Percentiles rank a stretch among this genome's conserved stretches.
Conservation (phyloP, 2,113 vertebrate species). For the Serinus canaria region DNA sequence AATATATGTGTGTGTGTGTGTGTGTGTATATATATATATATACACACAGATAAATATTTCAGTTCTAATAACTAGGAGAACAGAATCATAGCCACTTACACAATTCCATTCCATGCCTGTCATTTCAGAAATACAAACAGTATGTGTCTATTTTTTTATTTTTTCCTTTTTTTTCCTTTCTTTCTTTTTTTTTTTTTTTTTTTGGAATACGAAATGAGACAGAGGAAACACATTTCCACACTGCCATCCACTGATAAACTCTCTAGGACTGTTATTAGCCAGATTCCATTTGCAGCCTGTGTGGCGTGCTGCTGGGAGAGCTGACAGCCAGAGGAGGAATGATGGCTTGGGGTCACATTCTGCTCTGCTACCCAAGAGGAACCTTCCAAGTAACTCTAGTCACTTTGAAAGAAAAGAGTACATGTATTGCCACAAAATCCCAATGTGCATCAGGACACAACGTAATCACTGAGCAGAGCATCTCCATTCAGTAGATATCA, state of each 20-base stretch:
- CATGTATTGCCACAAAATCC: neutral
- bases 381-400: neutral
- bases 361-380: neutral
- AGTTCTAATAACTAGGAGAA: neutral
- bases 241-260: slow-evolving; percentile 42
- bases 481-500: neutral
- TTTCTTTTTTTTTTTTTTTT: neutral
- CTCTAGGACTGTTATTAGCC: neutral
- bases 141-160: neutral
- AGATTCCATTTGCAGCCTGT: neutral
- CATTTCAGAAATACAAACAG: neutral
- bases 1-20: neutral
- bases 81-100: neutral
- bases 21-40: neutral
- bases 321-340: slow-evolving; percentile 25
- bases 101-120: neutral
- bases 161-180: neutral
- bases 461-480: neutral
- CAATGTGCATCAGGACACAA: neutral
- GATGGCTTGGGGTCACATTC: neutral
- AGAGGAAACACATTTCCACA: neutral
- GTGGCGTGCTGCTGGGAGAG: neutral
- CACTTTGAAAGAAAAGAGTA: neutral
- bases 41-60: neutral
- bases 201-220: neutral